Conservation (phyloP, 2,797 vertebrate species). For the Pogoniulus pusillus region DNA sequence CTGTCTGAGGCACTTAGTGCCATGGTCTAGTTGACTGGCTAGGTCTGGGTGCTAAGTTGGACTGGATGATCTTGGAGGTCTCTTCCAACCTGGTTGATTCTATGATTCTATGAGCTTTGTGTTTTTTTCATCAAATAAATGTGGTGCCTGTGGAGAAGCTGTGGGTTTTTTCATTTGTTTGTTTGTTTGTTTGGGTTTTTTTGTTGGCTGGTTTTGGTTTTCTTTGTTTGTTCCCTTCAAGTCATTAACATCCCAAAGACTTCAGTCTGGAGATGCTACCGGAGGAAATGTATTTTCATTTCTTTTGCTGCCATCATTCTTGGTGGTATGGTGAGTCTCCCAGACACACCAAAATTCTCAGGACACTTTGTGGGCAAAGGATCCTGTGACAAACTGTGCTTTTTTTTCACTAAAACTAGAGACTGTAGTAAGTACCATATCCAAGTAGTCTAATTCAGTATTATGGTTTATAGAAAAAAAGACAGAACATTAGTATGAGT, state of each 20-base stretch:
- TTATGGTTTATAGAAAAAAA: neutral
- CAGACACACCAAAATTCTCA: neutral
- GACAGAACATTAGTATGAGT: neutral
- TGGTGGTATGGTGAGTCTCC: neutral
- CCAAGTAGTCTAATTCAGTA: neutral
- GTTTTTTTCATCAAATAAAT: constrained; percentile 3
- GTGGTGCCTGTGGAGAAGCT: neutral
- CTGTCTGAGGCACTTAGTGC: no score
- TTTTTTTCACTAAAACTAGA: neutral
- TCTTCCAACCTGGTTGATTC: no score
- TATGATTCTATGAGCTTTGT: no score
- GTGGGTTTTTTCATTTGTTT: neutral
- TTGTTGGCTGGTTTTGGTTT: neutral
- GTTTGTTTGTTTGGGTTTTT: accelerated
- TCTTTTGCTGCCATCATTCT: neutral
- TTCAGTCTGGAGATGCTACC: neutral
- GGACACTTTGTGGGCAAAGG: neutral
- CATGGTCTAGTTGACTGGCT: no score
- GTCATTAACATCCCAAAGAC: neutral
- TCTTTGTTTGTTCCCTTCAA: accelerated
- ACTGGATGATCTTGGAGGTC: no score
- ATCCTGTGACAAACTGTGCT: neutral
- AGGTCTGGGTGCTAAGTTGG: no score
- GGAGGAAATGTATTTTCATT: neutral
- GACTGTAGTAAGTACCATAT: neutral